These are phyloP conservation scores for Bolinopsis microptera DNA, from an alignment of 37 sponge, comb jelly and placozoan species.

Conservation along the genomic window DNA sequence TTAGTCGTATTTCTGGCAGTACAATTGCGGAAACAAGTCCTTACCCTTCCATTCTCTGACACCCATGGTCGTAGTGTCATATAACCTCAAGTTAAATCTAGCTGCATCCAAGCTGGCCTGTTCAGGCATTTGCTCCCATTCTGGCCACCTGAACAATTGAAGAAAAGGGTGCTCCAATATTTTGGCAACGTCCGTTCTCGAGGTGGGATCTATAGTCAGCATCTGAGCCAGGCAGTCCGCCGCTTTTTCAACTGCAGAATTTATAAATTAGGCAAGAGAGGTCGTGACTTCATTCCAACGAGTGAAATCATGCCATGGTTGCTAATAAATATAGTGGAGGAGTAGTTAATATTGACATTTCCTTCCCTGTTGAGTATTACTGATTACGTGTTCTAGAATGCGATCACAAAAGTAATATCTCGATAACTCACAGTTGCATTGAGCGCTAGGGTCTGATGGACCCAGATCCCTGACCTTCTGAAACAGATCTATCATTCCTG, in stretches of 20 bases:
- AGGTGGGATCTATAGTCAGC: conserved; percentile 25
- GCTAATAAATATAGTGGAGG: no score
- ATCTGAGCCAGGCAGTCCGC: conserved; percentile 27
- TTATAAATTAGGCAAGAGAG: no score
- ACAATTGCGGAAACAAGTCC: no score
- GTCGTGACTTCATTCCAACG: no score
- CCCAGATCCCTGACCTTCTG: conserved; percentile 17
- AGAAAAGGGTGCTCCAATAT: conserved; percentile 3
- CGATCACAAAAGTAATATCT: no score
- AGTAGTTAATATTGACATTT: no score
- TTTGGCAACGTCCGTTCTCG: background rate
- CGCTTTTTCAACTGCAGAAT: background rate
- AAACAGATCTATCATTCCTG: conserved; percentile 3
- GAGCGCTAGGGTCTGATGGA: background rate
- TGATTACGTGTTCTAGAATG: no score
- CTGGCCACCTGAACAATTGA: background rate
- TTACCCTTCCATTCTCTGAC: conserved; percentile 16
- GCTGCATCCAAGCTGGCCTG: background rate
- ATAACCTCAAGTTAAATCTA: background rate
- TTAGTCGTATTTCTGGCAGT: no score
- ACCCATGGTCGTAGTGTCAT: conserved; percentile 12
- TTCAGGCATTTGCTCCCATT: background rate
- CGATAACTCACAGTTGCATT: background rate
- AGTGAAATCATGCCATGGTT: no score
- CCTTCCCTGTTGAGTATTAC: no score